Evolutionary conservation across 1,140 invertebrate genomes (phyloP), one percentile per base, ranked within the genome.

Genomic region (Drosophila nebulosa): DNA sequence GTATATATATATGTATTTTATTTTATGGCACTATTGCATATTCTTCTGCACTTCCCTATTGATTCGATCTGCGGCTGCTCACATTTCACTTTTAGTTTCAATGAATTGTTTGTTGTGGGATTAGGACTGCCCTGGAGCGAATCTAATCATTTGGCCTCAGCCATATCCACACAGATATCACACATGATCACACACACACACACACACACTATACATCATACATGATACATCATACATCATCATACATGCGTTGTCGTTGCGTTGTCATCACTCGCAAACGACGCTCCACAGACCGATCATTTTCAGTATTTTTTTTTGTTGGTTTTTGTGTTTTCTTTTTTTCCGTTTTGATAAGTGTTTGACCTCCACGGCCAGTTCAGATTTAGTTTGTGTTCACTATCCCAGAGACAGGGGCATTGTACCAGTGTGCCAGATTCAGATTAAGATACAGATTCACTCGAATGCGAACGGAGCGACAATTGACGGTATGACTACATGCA

Each of bases 341-440:
- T 60, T 64, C 36, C 70, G 32, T 62, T 58, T 18, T 61, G 59
- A 70, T 70, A 70, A 74, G 62, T 70, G 51, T 66, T 58, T 70
- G 58, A 74, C 63, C 67, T 62, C 26, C 64, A 68, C 26, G 59
- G 65, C 9, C 46, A 60, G 71, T 74, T 74, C 71, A 61, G 42
- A 69, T 69, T 69, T 74, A 74, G 66, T 73, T 72, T 66, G 16
- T 61, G 22, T 35, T 5, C 39, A 52, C 62, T 46, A 46, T 46
- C 39, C 39, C 39, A 46, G 16, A 21, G 39, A 46, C 10, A 46
- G 39, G 56, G 35, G 56, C 30, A 39, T 39, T 58, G 35, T 39
- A 36, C 14, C 55, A 32, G 32, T 35, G 55, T 32, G 52, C 52
- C 52, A 53, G 24, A 53, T 27, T 53, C 26, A 16, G 24, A 26